phyloP scores from a whole-genome alignment of 2,113 vertebrate species.

The Brachypteracias leptosomus region DNA sequence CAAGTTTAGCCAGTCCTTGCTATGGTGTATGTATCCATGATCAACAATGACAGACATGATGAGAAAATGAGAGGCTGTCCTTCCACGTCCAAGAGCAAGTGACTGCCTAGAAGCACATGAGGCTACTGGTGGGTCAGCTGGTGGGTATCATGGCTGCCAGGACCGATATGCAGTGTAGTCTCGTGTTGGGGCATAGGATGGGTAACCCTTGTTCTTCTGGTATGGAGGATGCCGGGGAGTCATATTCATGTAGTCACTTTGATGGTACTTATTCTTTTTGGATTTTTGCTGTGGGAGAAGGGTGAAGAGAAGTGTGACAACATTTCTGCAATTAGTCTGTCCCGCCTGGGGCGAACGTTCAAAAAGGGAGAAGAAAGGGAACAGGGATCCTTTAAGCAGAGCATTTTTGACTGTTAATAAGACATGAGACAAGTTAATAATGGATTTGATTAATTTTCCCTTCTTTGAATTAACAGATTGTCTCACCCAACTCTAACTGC shows the following conservation, averaged over 20 bases:
- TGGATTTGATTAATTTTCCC: neutral
- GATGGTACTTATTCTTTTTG: conserved; percentile 65
- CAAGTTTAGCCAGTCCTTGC: neutral
- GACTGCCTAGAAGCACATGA: neutral
- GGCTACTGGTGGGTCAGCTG: neutral
- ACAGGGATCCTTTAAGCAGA: neutral
- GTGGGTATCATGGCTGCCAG: conserved; percentile 70
- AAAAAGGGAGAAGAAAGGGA: neutral
- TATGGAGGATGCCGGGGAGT: conserved; percentile 61
- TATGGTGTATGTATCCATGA: neutral
- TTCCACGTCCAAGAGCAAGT: conserved; percentile 40
- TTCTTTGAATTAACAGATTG: neutral
- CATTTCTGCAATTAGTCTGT: neutral
- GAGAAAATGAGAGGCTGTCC: conserved; percentile 2
- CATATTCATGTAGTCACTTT: conserved; percentile 83
- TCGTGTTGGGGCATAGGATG: conserved; percentile 58
- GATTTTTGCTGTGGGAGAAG: conserved; percentile 62
- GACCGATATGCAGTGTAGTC: conserved; percentile 75
- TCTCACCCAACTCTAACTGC: neutral
- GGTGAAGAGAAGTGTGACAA: neutral
- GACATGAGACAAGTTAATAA: neutral
- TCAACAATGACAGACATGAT: neutral
- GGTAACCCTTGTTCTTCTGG: conserved; percentile 73
- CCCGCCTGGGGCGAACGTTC: neutral
- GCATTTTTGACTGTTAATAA: neutral